Base-by-base conservation (phyloP, 2,888 invertebrate species). In the Rhogogaster chlorosoma region DNA sequence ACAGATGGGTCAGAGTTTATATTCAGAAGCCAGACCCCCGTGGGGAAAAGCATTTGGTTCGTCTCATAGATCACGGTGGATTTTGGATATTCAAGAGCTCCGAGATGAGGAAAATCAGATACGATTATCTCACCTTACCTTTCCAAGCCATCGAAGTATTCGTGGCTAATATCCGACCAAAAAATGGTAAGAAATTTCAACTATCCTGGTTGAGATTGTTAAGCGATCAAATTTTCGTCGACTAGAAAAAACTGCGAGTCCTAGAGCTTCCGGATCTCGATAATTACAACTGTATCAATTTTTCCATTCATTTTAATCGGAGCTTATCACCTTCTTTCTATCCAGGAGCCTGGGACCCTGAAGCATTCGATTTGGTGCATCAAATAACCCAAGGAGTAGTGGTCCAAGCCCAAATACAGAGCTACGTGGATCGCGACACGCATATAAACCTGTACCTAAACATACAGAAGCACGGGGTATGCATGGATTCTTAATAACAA, bases 81-180 rank as follows among this genome's bases (percentile, higher is more conserved):
- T 99, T 97, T 93, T 96, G 96, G 91, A 95, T 95, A 86, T 95
- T 99, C 84, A 96, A 96, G 89, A 96, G 97, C 89, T 95, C 95
- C 84, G 95, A 96, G 88, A 95, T 99, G 92, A 96, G 98, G 92
- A 99, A 99, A 94, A 99, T 99, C 89, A 96, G 98, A 90, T 96
- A 96, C 84, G 99, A 99, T 94, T 99, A 98, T 93, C 97, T 99
- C 95, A 95, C 96, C 85, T 95, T 99, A 93, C 99, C 99, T 84
- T 99, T 99, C 96, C 99, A 99, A 95, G 98, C 99, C 85, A 97
- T 98, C 78, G 99, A 99, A 95, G 98, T 99, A 92, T 96, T 97
- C 93, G 94, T 99, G 91, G 98, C 98, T n/a, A 97, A 98, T 94
- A 95, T 99, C 89, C 96, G 96, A 93, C 97, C 98, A 85, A 94